Evolutionary conservation across 2,797 vertebrate genomes (phyloP).

Genomic region (Cuniculus paca): DNA sequence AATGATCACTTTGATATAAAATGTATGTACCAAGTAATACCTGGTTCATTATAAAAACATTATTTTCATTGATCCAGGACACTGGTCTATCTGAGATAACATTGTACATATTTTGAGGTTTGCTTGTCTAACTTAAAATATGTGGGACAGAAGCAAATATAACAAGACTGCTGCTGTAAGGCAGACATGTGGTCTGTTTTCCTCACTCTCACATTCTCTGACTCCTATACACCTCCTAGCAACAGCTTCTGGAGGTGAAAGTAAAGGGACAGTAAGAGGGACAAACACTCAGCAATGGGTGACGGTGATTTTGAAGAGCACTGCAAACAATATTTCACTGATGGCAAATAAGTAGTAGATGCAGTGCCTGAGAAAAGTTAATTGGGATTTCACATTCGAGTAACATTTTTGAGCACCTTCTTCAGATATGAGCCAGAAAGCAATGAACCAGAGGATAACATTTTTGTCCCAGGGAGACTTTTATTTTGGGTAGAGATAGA

Average conservation of each 20-base stretch:
- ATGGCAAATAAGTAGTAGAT: neutral
- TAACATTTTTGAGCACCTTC: neutral
- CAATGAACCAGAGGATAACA: neutral
- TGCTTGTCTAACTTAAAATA: neutral
- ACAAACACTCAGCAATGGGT: neutral
- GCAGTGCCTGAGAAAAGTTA: neutral
- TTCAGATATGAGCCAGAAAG: neutral
- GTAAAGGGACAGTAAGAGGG: neutral
- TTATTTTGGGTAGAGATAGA: neutral
- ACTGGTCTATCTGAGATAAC: neutral
- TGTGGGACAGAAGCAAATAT: neutral
- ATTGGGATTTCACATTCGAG: neutral
- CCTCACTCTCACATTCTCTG: neutral
- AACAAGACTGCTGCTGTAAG: neutral
- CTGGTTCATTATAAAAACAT: neutral
- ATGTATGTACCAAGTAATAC: neutral
- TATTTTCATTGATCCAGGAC: neutral
- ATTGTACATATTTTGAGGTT: neutral
- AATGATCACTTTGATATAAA: neutral
- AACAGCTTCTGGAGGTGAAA: neutral
- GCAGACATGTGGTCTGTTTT: neutral
- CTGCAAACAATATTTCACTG: neutral
- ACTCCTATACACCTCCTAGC: neutral
- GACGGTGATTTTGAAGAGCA: neutral
- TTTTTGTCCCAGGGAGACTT: neutral